These are phyloP conservation scores for Rhodeus uyekii DNA, from an alignment of 2,797 vertebrate genomes.

Conservation along the genomic window DNA sequence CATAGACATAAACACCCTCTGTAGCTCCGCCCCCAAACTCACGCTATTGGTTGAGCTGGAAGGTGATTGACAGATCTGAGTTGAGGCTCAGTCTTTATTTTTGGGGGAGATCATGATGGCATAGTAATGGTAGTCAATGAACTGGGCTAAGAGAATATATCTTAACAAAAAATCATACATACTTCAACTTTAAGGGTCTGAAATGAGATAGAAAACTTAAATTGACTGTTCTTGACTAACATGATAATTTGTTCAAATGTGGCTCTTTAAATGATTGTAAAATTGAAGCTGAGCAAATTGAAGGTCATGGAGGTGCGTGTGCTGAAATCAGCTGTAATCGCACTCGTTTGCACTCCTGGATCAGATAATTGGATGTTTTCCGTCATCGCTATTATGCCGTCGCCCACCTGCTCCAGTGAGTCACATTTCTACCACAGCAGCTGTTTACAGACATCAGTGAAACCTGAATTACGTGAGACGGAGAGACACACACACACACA, in stretches of 20 bases:
- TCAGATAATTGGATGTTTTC: slow-evolving; percentile 1
- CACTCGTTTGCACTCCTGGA: background rate
- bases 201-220: background rate
- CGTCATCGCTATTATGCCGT: background rate
- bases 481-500: too few relatives aligned
- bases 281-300: background rate
- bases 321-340: background rate
- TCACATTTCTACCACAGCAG: background rate
- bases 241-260: background rate
- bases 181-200: background rate
- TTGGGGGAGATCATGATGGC: background rate
- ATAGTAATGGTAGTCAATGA: background rate
- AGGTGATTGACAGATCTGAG: background rate
- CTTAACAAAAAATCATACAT: background rate
- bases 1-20: background rate
- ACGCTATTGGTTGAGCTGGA: background rate
- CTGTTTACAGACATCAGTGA: too few relatives aligned
- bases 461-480: too few relatives aligned
- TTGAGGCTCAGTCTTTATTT: background rate
- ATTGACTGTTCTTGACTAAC: background rate
- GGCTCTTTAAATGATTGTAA: background rate
- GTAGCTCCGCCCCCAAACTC: background rate
- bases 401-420: background rate
- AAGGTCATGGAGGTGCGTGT: background rate
- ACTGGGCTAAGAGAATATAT: background rate